phyloP scores from a whole-genome alignment of 1,140 invertebrate species.

The Phenacoccus solenopsis region DNA sequence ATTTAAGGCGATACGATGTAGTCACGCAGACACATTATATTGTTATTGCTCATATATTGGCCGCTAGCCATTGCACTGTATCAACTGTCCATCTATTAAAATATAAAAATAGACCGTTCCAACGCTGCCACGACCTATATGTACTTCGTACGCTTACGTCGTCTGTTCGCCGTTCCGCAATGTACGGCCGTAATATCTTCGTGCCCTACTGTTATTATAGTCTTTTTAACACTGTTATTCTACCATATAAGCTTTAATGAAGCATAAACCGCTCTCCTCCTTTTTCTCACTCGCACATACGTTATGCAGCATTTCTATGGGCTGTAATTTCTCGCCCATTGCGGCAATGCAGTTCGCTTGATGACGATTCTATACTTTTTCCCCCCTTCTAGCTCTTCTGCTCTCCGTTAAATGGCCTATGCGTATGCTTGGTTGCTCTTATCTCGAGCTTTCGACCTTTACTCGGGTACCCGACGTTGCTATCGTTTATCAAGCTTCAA shows the following conservation, averaged over 20 bases:
- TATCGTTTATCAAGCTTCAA: too few species aligned
- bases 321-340: too few species aligned
- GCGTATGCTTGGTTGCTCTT: too few species aligned
- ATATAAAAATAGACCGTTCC: constrained; percentile 2
- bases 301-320: too few species aligned
- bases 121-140: not conserved
- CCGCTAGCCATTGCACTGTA: not conserved
- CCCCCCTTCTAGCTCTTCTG: too few species aligned
- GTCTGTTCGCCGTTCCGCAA: not conserved
- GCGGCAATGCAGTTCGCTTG: too few species aligned
- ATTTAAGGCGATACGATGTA: not conserved
- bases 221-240: not conserved
- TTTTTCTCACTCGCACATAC: too few species aligned
- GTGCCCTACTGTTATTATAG: not conserved
- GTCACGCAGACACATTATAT: constrained; percentile 1
- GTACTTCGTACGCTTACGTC: not conserved
- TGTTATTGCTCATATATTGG: constrained; percentile 2
- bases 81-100: constrained; percentile 2
- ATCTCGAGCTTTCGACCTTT: too few species aligned
- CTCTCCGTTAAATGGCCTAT: too few species aligned
- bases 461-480: too few species aligned
- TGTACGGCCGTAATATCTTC: not conserved
- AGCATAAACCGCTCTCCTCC: not conserved
- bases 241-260: not conserved
- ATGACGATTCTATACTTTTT: too few species aligned